phyloP scores from a whole-genome alignment of 2,797 vertebrate species.

The Phataginus tricuspis region DNA sequence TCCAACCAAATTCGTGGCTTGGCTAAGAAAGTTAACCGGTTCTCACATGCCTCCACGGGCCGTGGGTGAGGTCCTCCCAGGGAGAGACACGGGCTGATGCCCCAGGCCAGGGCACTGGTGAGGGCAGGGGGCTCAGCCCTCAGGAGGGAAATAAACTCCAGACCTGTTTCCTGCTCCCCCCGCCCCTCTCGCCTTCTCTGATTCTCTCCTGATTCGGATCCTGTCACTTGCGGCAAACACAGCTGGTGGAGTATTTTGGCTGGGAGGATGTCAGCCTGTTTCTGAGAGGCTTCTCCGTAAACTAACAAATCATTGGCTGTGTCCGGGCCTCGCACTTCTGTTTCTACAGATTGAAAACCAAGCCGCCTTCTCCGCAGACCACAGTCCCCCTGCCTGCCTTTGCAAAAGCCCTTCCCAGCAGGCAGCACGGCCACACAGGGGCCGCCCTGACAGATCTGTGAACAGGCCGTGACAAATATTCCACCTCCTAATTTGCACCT shows the following conservation, averaged over 20 bases:
- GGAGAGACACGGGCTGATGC: background rate
- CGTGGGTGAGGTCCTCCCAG: background rate
- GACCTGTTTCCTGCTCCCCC: background rate
- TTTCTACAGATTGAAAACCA: background rate
- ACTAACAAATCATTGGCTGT: constrained; percentile 69
- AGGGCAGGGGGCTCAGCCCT: constrained; percentile 63
- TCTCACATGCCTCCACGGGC: background rate
- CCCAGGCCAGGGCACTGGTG: background rate
- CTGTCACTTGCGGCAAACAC: constrained; percentile 77
- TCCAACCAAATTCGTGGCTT: background rate
- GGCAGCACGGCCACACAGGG: background rate
- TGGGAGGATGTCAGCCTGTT: constrained; percentile 81
- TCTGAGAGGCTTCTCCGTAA: constrained; percentile 79
- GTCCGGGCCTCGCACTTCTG: background rate
- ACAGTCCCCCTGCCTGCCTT: constrained; percentile 71
- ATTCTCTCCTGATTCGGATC: constrained; percentile 75
- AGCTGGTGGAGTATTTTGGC: constrained; percentile 82
- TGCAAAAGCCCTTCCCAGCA: background rate
- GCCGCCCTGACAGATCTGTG: background rate
- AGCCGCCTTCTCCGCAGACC: constrained; percentile 70
- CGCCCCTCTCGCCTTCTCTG: background rate
- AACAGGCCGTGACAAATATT: background rate
- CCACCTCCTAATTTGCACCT: constrained; percentile 67
- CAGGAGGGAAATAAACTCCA: constrained; percentile 72
- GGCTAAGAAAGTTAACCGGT: constrained; percentile 45